Conservation (phyloP, 2,888 invertebrate genomes). For the Drosophila lacicola region DNA sequence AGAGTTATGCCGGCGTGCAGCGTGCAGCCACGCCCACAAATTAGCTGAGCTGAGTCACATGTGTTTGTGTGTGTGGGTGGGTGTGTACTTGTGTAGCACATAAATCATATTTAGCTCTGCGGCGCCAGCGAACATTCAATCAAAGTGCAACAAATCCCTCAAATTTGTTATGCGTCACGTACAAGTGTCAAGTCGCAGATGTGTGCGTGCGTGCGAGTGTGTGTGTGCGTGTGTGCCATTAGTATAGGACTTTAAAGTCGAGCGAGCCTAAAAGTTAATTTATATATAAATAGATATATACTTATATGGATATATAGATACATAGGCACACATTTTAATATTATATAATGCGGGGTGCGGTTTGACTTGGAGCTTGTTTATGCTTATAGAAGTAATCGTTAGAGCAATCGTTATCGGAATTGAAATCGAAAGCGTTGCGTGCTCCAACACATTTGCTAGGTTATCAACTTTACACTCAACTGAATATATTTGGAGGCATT, state of each 20-base stretch:
- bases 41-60: constrained; percentile 30
- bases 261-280: constrained; percentile 29
- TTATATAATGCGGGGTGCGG: constrained; percentile 15
- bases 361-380: constrained; percentile 22
- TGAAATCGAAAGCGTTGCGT: constrained; percentile 10
- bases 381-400: constrained; percentile 38
- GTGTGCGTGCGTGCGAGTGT: constrained; percentile 15
- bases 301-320: neutral
- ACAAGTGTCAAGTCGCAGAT: constrained; percentile 52
- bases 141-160: constrained; percentile 73
- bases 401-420: constrained; percentile 50
- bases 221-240: constrained; percentile 17
- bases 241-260: constrained; percentile 42
- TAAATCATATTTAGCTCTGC: constrained; percentile 72
- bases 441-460: constrained; percentile 29
- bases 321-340: constrained; percentile 25
- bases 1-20: neutral
- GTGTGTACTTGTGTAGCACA: constrained; percentile 45
- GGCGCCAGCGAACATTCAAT: constrained; percentile 66
- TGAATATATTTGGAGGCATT: constrained; percentile 57
- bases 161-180: constrained; percentile 78
- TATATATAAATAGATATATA: neutral
- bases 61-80: constrained; percentile 18
- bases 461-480: constrained; percentile 80
- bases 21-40: constrained; percentile 41